These are phyloP conservation scores for Copidosoma aretas DNA, from an alignment of 2,888 invertebrate species.

Conservation along the genomic window DNA sequence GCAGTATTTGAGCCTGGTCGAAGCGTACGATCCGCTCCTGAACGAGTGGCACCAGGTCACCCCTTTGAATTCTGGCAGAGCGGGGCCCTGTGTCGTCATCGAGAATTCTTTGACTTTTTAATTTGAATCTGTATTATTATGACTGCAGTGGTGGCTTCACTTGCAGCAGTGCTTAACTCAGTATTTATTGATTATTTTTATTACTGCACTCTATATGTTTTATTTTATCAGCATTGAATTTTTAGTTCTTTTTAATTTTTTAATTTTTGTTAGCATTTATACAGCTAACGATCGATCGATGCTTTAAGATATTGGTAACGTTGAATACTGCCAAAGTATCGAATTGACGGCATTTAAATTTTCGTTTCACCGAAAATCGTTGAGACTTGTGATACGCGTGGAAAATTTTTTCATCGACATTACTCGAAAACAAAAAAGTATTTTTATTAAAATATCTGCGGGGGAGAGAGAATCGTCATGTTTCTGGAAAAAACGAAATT, in stretches of 20 bases:
- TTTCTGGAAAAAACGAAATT: too few species aligned
- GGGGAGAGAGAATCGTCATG: too few species aligned
- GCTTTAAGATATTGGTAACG: too few species aligned
- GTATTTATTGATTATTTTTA: conserved; percentile 30
- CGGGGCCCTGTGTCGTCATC: conserved; percentile 85
- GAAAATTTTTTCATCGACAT: not conserved
- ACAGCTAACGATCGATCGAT: too few species aligned
- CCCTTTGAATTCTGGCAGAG: conserved; percentile 81
- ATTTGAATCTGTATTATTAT: not conserved
- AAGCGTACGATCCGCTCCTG: conserved; percentile 84
- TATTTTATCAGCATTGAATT: not conserved
- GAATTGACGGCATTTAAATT: not conserved
- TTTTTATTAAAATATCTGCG: too few species aligned
- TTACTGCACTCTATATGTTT: not conserved
- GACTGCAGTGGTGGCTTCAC: too few species aligned
- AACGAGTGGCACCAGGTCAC: conserved; percentile 80
- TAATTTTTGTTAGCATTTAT: too few species aligned
- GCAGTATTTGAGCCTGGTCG: conserved; percentile 84
- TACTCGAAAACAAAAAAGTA: conserved; percentile 14
- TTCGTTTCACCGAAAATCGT: not conserved
- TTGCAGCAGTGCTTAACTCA: not conserved
- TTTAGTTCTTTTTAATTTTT: too few species aligned
- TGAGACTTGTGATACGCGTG: conserved; percentile 6
- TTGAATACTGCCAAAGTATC: too few species aligned
- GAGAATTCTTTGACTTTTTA: conserved; percentile 46